Evolutionary conservation across 30 jellyfish, hydroid and myxozoan species (phyloP), one percentile per base, ranked within the genome.

Genomic region (Turritopsis rubra): DNA sequence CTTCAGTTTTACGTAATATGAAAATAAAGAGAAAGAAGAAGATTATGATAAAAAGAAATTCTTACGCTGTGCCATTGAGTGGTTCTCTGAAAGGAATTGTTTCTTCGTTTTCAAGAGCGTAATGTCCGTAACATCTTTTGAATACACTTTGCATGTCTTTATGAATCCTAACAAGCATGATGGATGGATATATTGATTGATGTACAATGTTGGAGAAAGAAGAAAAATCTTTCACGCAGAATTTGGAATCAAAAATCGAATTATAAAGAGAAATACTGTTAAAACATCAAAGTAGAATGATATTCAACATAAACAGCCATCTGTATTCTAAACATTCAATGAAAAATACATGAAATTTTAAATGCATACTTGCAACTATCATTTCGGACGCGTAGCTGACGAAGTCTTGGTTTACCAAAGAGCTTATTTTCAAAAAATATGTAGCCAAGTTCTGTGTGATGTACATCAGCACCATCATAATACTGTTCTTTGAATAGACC

Each of bases 1-100:
- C 13, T 30, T 7, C 68, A 72, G 24, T 26, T 72, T 72, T 18
- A n/a, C 24, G 81, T 20, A 72, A n/a, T 72, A 0, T 23, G 19
- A 60, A 60, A 0, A 60, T n/a, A 41, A 3, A 41, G 13, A 41
- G 60, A 41, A 41, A 41, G 13, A 13, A 41, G 60, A 13, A 41
- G 5, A 41, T 3, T 5, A 41, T 41, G 5, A 41, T 41, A 3
- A 41, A 5, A 3, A 41, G 13, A 9, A 27, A n/a, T 16, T 29
- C 90, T 83, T 83, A 83, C 90, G 90, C 90, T n/a, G 90, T 29
- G 52, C 80, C 88, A 73, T 83, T 83, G 17, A 16, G 29, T 31
- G 77, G 53, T 21, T 88, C 88, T 30, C 31, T 31, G 30, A 26
- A 73, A 7, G 29, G 81, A 23, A 28, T 53, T 23, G 28, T 41